Evolutionary conservation across 1,140 invertebrate genomes (phyloP).

Genomic region (Oedothorax gibbosus): DNA sequence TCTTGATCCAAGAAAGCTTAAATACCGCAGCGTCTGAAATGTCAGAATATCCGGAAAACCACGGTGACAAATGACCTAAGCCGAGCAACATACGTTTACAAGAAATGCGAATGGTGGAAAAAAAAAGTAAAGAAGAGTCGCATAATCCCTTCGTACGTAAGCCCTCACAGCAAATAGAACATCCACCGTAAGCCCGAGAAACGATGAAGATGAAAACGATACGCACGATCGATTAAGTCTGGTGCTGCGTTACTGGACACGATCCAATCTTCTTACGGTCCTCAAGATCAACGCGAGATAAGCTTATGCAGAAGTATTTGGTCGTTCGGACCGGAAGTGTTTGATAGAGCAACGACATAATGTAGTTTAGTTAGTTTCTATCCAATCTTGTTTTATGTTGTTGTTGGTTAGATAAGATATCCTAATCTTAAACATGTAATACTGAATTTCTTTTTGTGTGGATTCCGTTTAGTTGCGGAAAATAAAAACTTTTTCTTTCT

Average conservation of each 20-base stretch:
- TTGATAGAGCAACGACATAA: slow-evolving; percentile 52
- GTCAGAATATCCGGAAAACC: slow-evolving; percentile 38
- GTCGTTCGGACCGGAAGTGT: slow-evolving; percentile 52
- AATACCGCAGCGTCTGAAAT: slow-evolving; percentile 25
- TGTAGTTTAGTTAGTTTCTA: slow-evolving; percentile 47
- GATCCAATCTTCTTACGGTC: slow-evolving; percentile 54
- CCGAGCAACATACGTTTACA: slow-evolving; percentile 43
- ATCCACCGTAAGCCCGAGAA: slow-evolving; percentile 46
- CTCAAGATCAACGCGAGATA: slow-evolving; percentile 45
- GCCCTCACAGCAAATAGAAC: slow-evolving; percentile 56
- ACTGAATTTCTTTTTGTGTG: too few relatives aligned
- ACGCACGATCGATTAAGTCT: slow-evolving; percentile 54
- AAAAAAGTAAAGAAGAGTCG: slow-evolving; percentile 12
- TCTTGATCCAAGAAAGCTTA: slow-evolving; percentile 11
- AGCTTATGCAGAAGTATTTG: slow-evolving; percentile 41
- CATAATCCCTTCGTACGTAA: slow-evolving; percentile 47
- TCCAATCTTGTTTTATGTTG: too few relatives aligned
- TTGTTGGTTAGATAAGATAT: too few relatives aligned
- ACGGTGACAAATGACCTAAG: slow-evolving; percentile 45
- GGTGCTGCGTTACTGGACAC: slow-evolving; percentile 43
- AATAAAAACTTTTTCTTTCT: too few relatives aligned
- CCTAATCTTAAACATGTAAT: too few relatives aligned
- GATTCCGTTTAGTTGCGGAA: too few relatives aligned
- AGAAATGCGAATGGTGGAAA: slow-evolving; percentile 31
- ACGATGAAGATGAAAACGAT: slow-evolving; percentile 58